These are phyloP conservation scores for Melanocharis versteri DNA, from an alignment of 2,113 vertebrate genomes.

Conservation along the genomic window DNA sequence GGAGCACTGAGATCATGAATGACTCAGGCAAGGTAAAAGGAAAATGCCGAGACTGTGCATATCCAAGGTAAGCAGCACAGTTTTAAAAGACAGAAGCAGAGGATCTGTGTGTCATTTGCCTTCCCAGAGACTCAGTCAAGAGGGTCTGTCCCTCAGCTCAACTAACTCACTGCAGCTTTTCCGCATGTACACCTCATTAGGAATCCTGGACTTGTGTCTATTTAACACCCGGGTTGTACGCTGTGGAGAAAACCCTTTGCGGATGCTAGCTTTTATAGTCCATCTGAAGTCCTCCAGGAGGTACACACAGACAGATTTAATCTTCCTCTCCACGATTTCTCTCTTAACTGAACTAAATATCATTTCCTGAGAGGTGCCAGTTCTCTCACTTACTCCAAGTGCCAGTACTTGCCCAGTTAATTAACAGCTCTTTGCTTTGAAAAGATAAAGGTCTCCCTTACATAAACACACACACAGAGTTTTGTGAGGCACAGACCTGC, in stretches of 20 bases:
- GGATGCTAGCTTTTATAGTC: neutral
- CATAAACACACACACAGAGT: neutral
- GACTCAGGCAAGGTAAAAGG: neutral
- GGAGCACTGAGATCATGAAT: neutral
- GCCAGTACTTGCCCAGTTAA: neutral
- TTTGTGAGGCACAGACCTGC: neutral
- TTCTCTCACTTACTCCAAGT: neutral
- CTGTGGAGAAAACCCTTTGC: neutral
- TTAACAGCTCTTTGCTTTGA: neutral
- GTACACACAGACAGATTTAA: neutral
- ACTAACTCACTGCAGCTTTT: neutral
- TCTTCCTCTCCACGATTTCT: neutral
- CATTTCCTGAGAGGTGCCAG: neutral
- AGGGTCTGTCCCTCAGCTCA: neutral
- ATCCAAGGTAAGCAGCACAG: neutral
- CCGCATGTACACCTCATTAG: neutral
- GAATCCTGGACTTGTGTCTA: neutral
- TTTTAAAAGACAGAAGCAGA: neutral
- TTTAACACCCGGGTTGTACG: neutral
- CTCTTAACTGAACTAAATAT: neutral
- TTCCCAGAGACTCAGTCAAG: rapidly evolving
- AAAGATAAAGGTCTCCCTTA: neutral
- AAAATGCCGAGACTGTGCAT: neutral
- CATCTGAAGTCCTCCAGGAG: neutral
- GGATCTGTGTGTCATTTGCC: neutral